phyloP scores from a whole-genome alignment of 2,113 vertebrate genomes.

The Zosterops japonicus region DNA sequence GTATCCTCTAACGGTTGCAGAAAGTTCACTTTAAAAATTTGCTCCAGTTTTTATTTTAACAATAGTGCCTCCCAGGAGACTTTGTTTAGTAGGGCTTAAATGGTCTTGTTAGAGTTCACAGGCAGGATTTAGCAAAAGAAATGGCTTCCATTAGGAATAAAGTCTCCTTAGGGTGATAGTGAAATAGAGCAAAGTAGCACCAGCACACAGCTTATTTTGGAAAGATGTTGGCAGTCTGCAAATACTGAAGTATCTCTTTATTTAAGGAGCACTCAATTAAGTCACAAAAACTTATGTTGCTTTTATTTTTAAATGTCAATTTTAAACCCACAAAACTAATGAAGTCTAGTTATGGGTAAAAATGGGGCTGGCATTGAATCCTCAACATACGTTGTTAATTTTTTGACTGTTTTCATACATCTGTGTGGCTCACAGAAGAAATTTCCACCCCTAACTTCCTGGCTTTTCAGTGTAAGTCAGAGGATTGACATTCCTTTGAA shows the following conservation, averaged over 20 bases:
- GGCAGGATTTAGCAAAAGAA: conserved; percentile 17
- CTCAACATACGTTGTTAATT: conserved; percentile 39
- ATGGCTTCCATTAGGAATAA: conserved; percentile 13
- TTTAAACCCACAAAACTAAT: conserved; percentile 45
- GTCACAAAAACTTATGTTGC: not conserved
- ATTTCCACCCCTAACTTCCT: conserved; percentile 25
- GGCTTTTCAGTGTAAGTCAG: not conserved
- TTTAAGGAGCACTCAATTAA: conserved; percentile 17
- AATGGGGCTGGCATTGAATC: conserved; percentile 20
- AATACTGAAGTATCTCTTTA: conserved; percentile 24
- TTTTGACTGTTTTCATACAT: conserved; percentile 37
- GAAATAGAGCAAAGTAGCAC: conserved; percentile 14
- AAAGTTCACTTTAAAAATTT: conserved; percentile 21
- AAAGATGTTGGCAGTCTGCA: conserved; percentile 4
- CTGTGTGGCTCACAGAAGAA: conserved; percentile 35
- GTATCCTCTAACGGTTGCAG: not conserved
- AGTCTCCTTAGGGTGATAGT: not conserved
- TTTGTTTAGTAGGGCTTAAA: not conserved
- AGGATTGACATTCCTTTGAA: conserved; percentile 22
- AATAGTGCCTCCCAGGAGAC: not conserved
- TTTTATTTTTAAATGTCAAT: conserved; percentile 39
- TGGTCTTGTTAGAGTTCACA: not conserved
- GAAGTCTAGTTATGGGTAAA: conserved; percentile 19
- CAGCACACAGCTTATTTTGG: conserved; percentile 4
- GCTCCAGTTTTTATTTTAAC: conserved; percentile 31